Evolutionary conservation across 2,797 vertebrate species (phyloP), one percentile per base, ranked within the genome.

Genomic region (Characodon lateralis): DNA sequence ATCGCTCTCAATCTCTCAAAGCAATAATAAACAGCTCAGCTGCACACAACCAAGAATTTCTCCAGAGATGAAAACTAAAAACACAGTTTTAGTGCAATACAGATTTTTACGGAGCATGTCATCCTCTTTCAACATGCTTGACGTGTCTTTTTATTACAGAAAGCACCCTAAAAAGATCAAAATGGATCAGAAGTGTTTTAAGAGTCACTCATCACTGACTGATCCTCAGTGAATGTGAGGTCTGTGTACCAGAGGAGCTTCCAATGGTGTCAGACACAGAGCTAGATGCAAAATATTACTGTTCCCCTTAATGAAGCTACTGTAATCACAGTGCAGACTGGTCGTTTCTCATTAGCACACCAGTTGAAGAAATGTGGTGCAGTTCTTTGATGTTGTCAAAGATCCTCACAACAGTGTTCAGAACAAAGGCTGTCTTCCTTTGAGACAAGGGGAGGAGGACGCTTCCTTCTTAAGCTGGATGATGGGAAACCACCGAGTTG

Each of bases 311-410:
- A 90, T 86, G 89, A 93, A 91, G 90, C 88, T 58, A 78, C 88
- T 86, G 87, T 93, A 95, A 95, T 94, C 92, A 88, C 90, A 77
- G 65, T 73, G 81, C 91, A 93, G 93, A 84, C 91, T 48, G 83
- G 89, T 94, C 91, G 78, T 85, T 86, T 90, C 91, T 95, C 91
- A 94, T 96, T 96, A 95, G 90, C 83, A 72, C 76, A 78, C 79
- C 41, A 85, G 86, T 91, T 83, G 82, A 70, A 87, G 86, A 90
- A 90, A 86, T 18, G 79, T 81, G 88, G 72, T 35, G 85, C 66
- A 46, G 71, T 81, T 83, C 94, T 96, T 95, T 96, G 94, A 96
- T 95, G 95, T 93, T 84, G 89, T 90, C 92, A 92, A 82, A 93
- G 93, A 96, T 90, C 93, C 90, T 92, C 90, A 87, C 87, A 87